A percentile compares a stretch with the other conserved stretches of the same genome.
phyloP scores from a whole-genome alignment of 2,797 vertebrate species.

The Helarctos malayanus region DNA sequence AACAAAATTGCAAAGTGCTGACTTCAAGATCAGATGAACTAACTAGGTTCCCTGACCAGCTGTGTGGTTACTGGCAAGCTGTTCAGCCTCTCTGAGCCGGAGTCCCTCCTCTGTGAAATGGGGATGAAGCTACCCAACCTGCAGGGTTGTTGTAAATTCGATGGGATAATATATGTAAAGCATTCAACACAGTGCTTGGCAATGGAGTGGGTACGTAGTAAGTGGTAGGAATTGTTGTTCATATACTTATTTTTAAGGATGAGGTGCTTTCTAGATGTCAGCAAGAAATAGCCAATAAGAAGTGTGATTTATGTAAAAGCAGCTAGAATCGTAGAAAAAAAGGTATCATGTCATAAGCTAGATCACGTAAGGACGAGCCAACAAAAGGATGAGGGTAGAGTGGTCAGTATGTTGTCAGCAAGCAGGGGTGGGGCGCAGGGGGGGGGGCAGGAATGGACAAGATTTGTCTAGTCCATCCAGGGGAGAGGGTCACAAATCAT shows the following conservation, averaged over 20 bases:
- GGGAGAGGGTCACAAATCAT: not conserved
- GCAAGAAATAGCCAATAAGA: constrained; percentile 7
- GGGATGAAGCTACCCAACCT: too few species aligned
- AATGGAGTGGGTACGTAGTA: not conserved
- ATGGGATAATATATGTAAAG: not conserved
- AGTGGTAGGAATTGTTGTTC: not conserved
- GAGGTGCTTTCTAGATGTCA: not conserved
- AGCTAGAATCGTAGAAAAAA: not conserved
- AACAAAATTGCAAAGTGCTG: not conserved
- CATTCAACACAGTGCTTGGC: not conserved
- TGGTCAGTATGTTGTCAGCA: not conserved
- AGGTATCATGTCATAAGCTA: not conserved
- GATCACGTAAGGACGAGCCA: not conserved
- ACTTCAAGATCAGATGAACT: not conserved
- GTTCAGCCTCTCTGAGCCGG: constrained; percentile 2
- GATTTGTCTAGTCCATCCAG: rapidly evolving
- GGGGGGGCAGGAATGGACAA: not conserved
- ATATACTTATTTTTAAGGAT: not conserved
- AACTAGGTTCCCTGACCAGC: not conserved
- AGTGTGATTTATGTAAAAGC: not conserved
- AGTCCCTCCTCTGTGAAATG: not conserved
- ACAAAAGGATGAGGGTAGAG: not conserved
- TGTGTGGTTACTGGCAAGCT: not conserved
- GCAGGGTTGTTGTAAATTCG: not conserved
- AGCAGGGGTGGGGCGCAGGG: not conserved